These are phyloP conservation scores for Melanotaenia duboulayi DNA, from an alignment of 2,113 vertebrate species.

Conservation along the genomic window DNA sequence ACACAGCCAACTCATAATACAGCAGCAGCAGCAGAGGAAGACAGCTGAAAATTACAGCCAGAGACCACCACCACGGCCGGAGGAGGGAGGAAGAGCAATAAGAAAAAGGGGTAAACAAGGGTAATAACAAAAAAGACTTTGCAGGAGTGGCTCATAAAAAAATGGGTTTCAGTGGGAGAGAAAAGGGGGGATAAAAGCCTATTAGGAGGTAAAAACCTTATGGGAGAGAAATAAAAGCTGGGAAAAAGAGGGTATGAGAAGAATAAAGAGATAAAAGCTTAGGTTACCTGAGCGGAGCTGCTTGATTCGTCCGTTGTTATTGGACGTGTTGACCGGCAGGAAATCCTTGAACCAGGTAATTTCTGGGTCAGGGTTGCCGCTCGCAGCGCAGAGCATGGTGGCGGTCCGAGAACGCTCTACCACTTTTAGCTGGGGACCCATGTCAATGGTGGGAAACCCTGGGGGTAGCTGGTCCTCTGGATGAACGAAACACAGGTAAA, in stretches of 20 bases:
- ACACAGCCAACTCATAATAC: slow-evolving; percentile 65
- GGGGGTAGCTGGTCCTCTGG: slow-evolving; percentile 97
- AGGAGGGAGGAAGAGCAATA: slow-evolving; percentile 47
- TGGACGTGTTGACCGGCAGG: slow-evolving; percentile 95
- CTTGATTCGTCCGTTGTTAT: slow-evolving; percentile 97
- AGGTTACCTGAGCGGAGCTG: slow-evolving; percentile 96
- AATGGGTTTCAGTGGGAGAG: slow-evolving; percentile 7
- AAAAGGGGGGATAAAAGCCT: slow-evolving; percentile 42
- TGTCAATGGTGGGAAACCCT: slow-evolving; percentile 98
- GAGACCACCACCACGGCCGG: slow-evolving; percentile 50
- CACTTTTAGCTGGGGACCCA: slow-evolving; percentile 99
- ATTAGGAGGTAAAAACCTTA: slow-evolving; percentile 16
- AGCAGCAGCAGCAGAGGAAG: slow-evolving; percentile 50
- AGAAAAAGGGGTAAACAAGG: slow-evolving; percentile 53
- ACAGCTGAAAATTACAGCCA: slow-evolving; percentile 69
- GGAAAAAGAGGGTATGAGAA: slow-evolving; percentile 1
- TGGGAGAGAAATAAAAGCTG: slow-evolving; percentile 43
- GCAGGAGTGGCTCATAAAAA: slow-evolving; percentile 45
- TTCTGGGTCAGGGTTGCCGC: slow-evolving; percentile 98
- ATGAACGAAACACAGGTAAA: slow-evolving; percentile 57
- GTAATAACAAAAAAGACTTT: slow-evolving; percentile 51
- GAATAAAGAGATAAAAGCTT: slow-evolving; percentile 7
- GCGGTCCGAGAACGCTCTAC: slow-evolving; percentile 98
- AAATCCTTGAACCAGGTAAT: slow-evolving; percentile 99
- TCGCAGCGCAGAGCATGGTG: slow-evolving; percentile 98